A percentile compares a stretch with the other conserved stretches of the same genome.
Conservation (phyloP, 2,888 invertebrate genomes). For the Hypselothyrea guttata region DNA sequence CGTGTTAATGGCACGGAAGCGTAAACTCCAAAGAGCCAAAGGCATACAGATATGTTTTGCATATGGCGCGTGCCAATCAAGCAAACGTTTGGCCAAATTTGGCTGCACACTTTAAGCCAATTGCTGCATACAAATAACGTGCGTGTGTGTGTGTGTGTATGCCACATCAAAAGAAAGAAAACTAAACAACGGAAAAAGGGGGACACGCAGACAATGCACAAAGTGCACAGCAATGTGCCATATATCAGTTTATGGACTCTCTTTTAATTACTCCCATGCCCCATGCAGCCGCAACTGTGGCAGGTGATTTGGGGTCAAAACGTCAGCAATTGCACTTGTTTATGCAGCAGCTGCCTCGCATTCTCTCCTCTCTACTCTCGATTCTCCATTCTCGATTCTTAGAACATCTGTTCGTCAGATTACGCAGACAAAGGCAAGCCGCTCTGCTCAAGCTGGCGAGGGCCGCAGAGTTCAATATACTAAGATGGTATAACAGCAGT, state of each 20-base stretch:
- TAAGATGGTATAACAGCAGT: background rate
- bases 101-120: constrained; percentile 46
- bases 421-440: constrained; percentile 44
- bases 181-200: constrained; percentile 6
- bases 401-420: constrained; percentile 69
- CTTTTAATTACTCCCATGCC: constrained; percentile 43
- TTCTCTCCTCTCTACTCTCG: too few relatives aligned
- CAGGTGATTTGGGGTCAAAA: constrained; percentile 78
- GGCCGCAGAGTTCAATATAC: constrained; percentile 17
- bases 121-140: constrained; percentile 55
- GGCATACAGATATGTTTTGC: constrained; percentile 46
- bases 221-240: constrained; percentile 50
- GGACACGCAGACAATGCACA: constrained; percentile 11
- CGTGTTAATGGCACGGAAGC: constrained; percentile 78
- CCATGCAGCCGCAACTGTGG: constrained; percentile 33
- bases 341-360: constrained; percentile 35
- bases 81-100: constrained; percentile 70
- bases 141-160: too few relatives aligned
- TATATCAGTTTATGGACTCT: constrained; percentile 38
- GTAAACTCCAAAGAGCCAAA: constrained; percentile 38
- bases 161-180: constrained; percentile 40
- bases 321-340: constrained; percentile 57
- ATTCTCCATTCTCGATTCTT: constrained; percentile 39
- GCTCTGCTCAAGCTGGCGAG: constrained; percentile 13
- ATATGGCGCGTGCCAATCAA: constrained; percentile 77